Percentiles rank a stretch among this genome's conserved stretches.
Evolutionary conservation across 2,797 vertebrate species (phyloP).

Genomic region (Orientallactaga sibirica): DNA sequence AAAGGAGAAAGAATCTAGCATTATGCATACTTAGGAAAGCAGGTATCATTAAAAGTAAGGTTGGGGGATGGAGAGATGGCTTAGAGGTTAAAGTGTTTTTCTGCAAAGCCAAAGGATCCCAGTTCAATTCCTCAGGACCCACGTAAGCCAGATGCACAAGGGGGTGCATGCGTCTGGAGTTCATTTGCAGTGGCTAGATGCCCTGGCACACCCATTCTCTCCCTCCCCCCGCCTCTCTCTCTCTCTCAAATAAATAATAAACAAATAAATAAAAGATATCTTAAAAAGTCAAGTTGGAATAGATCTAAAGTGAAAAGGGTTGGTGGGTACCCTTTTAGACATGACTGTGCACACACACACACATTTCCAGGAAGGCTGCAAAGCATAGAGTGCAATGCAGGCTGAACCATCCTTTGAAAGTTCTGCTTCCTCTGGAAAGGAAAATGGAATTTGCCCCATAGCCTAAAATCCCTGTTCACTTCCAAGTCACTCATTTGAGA

Average conservation of each 20-base stretch:
- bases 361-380: not conserved
- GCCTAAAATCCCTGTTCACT: constrained; percentile 22
- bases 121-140: too few relatives aligned
- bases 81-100: too few relatives aligned
- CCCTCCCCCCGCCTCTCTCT: too few relatives aligned
- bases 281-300: not conserved
- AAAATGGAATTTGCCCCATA: constrained; percentile 25
- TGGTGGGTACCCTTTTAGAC: not conserved
- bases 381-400: not conserved
- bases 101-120: too few relatives aligned
- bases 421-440: constrained; percentile 17
- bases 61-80: not conserved
- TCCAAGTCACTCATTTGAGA: not conserved
- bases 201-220: too few relatives aligned
- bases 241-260: too few relatives aligned
- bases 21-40: not conserved
- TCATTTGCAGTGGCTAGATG: too few relatives aligned
- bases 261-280: too few relatives aligned
- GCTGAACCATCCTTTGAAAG: constrained; percentile 16
- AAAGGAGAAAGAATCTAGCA: not conserved
- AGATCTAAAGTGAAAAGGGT: not conserved
- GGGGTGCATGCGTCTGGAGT: too few relatives aligned
- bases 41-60: not conserved
- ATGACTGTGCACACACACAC: too few relatives aligned
- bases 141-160: too few relatives aligned